Base-by-base conservation (phyloP, 2,888 invertebrate species). In the Hirtodrosophila alboralis region DNA sequence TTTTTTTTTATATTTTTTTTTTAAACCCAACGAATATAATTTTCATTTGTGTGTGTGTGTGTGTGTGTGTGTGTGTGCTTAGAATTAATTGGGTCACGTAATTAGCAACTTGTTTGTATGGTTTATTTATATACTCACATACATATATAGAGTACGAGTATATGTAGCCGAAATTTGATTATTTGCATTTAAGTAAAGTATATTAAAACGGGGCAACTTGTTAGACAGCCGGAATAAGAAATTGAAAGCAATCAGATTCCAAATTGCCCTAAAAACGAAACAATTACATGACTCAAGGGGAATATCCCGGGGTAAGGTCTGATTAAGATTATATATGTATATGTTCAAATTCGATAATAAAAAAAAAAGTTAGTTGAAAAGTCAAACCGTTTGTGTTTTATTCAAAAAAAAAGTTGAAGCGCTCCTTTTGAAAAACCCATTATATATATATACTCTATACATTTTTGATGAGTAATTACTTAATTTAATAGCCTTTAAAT, bases 1-100 rank as follows among this genome's bases (percentile, higher is more conserved):
- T 21, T 10, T 21, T 34, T 12, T 49, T 30, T 4, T 18, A 4
- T 44, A 27, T 26, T 38, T 51, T 30, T 45, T 45, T 3, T 48
- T 45, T 56, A 80, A 71, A 77, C 45, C 68, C 71, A 68, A 47
- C 64, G 38, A 51, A 67, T 58, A 59, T 53, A 28, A 52, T 57
- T 56, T 67, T 26, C 36, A 51, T 41, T 21, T 41, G 30, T 41
- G 21, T 49, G 26, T 40, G 43, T 63, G 51, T 48, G 56, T 23
- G 26, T 38, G 44, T 44, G 33, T 37, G 45, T 48, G 41, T 61
- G 62, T 59, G 60, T 70, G 76, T 58, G 74, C 44, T 77, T 79
- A 70, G 76, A 66, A 73, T 75, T 78, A 78, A 78, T 78, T 78
- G 83, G 78, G 78, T 78, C 78, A 78, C 78, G 78, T 78, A 78